These are phyloP conservation scores for Cacoxenus indagator DNA, from an alignment of 2,888 invertebrate species.

Conservation along the genomic window DNA sequence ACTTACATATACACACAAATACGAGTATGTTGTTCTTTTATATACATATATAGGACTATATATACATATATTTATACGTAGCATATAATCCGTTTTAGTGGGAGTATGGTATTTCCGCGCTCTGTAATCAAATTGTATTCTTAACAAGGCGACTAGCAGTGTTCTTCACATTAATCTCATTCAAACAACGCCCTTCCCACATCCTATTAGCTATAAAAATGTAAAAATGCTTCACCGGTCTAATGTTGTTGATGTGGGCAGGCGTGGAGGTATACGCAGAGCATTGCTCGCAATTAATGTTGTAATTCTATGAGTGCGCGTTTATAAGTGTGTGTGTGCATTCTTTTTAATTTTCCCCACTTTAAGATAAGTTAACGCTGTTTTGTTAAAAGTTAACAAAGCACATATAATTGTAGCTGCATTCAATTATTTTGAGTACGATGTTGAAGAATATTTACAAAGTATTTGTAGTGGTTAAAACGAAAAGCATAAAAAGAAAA, in stretches of 20 bases:
- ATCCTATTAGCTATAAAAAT: no score
- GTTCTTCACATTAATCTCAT: constrained; percentile 5
- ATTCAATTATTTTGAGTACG: constrained; percentile 15
- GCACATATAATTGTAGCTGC: not conserved
- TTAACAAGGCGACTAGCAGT: not conserved
- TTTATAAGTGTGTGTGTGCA: not conserved
- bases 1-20: constrained; percentile 7
- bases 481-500: not conserved
- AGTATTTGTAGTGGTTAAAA: constrained; percentile 16
- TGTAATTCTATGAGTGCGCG: not conserved
- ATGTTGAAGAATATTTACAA: not conserved
- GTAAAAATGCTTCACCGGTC: not conserved
- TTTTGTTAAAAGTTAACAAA: not conserved
- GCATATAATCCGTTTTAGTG: not conserved
- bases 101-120: constrained; percentile 21
- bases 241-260: no score
- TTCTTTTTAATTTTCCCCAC: not conserved
- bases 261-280: no score
- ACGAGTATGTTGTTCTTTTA: constrained; percentile 17
- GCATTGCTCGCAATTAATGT: not conserved
- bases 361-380: not conserved
- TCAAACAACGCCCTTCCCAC: not conserved
- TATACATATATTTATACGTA: constrained; percentile 15
- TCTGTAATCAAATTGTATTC: no score
- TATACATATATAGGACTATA: constrained; percentile 1